A percentile compares a stretch with the other conserved stretches of the same genome.
Evolutionary conservation across 2,797 vertebrate genomes (phyloP).

Genomic region (Scolopax rusticola): DNA sequence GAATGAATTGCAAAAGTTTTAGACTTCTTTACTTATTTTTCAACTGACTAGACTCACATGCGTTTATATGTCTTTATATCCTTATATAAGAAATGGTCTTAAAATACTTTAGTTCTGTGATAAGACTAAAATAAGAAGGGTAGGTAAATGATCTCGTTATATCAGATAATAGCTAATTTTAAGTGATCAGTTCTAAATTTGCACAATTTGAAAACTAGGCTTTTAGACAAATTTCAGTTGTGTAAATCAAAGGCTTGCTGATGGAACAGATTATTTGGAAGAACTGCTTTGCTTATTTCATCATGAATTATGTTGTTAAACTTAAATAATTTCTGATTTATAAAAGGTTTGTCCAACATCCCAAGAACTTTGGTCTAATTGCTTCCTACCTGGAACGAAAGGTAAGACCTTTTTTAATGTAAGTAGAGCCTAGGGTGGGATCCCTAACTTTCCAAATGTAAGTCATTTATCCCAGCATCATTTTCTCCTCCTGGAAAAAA

Average conservation of each 20-base stretch:
- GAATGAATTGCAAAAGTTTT: not conserved
- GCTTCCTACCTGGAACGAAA: constrained; percentile 98
- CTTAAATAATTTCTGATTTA: constrained; percentile 48
- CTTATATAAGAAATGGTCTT: not conserved
- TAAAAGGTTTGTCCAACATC: constrained; percentile 95
- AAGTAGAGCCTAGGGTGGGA: not conserved
- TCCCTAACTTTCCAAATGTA: constrained; percentile 80
- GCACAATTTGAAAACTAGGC: not conserved
- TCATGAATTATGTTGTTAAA: constrained; percentile 19
- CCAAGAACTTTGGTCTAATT: constrained; percentile 98
- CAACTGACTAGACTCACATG: not conserved
- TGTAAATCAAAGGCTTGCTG: not conserved
- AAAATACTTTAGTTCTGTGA: not conserved
- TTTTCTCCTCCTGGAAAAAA: not conserved
- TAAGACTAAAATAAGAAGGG: not conserved
- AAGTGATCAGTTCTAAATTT: not conserved
- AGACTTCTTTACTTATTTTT: not conserved
- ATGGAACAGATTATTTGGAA: not conserved
- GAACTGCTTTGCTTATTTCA: not conserved
- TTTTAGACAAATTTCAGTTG: not conserved
- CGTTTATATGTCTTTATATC: not conserved
- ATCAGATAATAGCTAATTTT: not conserved
- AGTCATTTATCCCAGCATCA: constrained; percentile 39
- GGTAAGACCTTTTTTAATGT: constrained; percentile 80
- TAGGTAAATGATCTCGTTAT: not conserved